phyloP scores from a whole-genome alignment of 2,797 vertebrate species.

The Hippocampus kuda region DNA sequence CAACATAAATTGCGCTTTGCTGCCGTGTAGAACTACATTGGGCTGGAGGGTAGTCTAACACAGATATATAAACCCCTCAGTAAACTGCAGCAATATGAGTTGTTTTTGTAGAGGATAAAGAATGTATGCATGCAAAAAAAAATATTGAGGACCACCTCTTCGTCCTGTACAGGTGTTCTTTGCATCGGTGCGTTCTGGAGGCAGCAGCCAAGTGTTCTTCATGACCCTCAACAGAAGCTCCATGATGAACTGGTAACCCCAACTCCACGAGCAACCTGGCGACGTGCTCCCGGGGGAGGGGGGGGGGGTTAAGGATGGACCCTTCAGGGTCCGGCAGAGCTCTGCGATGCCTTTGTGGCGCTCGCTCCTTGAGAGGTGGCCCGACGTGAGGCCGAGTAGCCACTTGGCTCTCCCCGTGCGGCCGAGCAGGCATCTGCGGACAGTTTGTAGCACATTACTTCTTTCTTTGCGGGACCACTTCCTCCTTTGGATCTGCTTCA shows the following conservation, averaged over 20 bases:
- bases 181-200: slow-evolving; percentile 93
- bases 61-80: no score
- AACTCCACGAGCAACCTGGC: slow-evolving; percentile 47
- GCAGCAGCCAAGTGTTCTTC: slow-evolving; percentile 99
- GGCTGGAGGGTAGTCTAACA: no score
- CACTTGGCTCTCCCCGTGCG: slow-evolving; percentile 16
- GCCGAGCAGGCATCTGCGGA: slow-evolving; percentile 11
- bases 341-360: not conserved
- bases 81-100: not conserved
- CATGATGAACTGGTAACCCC: slow-evolving; percentile 98
- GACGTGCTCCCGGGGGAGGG: not conserved
- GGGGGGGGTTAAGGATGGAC: not conserved
- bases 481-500: slow-evolving; percentile 13
- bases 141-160: no score
- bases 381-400: slow-evolving; percentile 24
- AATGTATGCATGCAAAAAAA: no score
- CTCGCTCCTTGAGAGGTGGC: not conserved
- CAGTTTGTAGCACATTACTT: slow-evolving; percentile 41
- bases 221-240: slow-evolving; percentile 99
- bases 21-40: no score
- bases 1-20: no score
- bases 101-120: no score
- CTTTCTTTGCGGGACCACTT: slow-evolving; percentile 16
- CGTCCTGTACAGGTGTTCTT: slow-evolving; percentile 85
- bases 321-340: not conserved